Evolutionary conservation across 2,113 vertebrate genomes (phyloP), one percentile per base, ranked within the genome.

Genomic region (Romanogobio albipinnatus): DNA sequence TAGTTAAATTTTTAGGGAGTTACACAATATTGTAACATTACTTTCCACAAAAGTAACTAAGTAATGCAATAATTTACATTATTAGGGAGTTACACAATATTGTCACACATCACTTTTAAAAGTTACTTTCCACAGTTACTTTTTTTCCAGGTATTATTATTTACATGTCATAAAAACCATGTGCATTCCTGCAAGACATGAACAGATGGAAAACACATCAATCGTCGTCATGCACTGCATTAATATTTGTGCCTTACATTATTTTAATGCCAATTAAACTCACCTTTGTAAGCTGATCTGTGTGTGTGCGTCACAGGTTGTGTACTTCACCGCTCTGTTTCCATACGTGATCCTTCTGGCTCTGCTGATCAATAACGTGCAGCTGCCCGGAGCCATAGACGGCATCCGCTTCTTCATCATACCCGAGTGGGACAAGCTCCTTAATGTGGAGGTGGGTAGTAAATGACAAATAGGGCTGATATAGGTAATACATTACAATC

Each of bases 261-360:
- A 14, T 33, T 14, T 64, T 15, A 64, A 13, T 64, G 61, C 7
- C 13, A 64, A 14, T 43, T 43, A 14, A 14, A 36, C n/a, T 24
- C 29, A 33, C 53, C 51, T 19, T n/a, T 45, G n/a, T 76, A 36
- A 51, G 24, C 17, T 53, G 76, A 64, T 87, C 15, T 84, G 11
- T 80, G 24, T 77, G 5, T 85, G 2, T 84, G 19, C 78, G 53
- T 88, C 68, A 26, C 68, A 95, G 95, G 93, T 95, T 79, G 95
- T 95, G 43, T 95, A 95, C 85, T 92, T 95, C 86, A 95, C 95
- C 0, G 94, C 93, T 45, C 89, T 95, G 66, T 95, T 95, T 86
- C 95, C 95, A 0, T 95, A 95, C 6, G 87, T 94, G 3, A 93
- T 95, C 75, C 90, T 95, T 51, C 84, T 95, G 56, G 91, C 93